A percentile compares a stretch with the other conserved stretches of the same genome.
These are phyloP conservation scores for Drosophila varians DNA, from an alignment of 1,140 invertebrate species.

Conservation along the genomic window DNA sequence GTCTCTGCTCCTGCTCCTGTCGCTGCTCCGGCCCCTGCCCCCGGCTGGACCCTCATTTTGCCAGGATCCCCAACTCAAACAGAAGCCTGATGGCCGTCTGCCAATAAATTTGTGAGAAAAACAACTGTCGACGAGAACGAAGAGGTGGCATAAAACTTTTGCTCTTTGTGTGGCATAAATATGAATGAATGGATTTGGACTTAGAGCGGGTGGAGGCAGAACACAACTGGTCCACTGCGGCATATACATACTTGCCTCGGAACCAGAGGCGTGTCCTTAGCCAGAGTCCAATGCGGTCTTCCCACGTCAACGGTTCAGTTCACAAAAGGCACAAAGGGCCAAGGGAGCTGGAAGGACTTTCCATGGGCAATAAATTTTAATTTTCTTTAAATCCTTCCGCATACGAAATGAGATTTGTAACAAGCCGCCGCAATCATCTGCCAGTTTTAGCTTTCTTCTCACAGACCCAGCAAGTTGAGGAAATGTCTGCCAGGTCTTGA, in stretches of 20 bases:
- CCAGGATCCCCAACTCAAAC: constrained; percentile 28
- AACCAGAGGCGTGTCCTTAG: constrained; percentile 9
- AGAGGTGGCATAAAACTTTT: constrained; percentile 72
- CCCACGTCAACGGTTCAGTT: constrained; percentile 31
- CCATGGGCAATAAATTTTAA: constrained; percentile 74
- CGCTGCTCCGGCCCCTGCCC: background rate
- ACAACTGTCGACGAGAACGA: constrained; percentile 65
- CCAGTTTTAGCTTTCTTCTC: constrained; percentile 12
- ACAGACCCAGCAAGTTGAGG: constrained; percentile 13
- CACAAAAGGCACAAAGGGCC: constrained; percentile 30
- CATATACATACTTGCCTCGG: constrained; percentile 11
- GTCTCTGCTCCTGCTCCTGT: background rate
- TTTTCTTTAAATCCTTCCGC: constrained; percentile 63
- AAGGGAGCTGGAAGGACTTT: constrained; percentile 30
- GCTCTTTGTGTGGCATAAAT: constrained; percentile 74
- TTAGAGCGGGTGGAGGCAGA: background rate
- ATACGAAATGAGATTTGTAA: constrained; percentile 59
- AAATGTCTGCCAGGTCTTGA: constrained; percentile 19
- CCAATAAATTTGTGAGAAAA: constrained; percentile 74
- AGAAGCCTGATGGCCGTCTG: constrained; percentile 63
- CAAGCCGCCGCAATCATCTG: constrained; percentile 45
- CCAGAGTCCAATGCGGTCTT: constrained; percentile 29
- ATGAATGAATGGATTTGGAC: constrained; percentile 70
- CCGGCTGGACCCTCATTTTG: too few relatives aligned
- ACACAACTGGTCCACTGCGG: constrained; percentile 37